These are phyloP conservation scores for Mythimna albipuncta DNA, from an alignment of 2,888 invertebrate species.

Conservation along the genomic window DNA sequence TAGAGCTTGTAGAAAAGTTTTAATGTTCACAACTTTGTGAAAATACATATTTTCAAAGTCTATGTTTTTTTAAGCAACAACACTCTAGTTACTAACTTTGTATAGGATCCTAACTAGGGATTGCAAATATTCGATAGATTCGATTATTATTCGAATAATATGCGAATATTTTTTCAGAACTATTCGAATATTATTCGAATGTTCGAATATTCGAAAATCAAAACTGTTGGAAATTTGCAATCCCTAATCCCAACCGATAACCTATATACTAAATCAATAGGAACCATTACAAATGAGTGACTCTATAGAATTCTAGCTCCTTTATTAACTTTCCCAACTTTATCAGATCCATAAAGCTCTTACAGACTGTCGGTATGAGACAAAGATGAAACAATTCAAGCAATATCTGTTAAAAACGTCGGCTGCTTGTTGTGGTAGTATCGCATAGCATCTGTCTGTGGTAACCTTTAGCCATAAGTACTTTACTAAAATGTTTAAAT, in stretches of 20 bases:
- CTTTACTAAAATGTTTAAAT: neutral
- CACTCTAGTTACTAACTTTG: neutral
- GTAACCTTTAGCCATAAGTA: neutral
- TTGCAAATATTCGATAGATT: too few species aligned
- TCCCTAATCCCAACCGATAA: neutral
- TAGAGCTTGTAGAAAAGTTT: neutral
- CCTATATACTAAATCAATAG: neutral
- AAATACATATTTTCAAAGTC: neutral
- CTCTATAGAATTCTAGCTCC: neutral
- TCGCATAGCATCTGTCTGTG: neutral
- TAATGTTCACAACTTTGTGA: neutral
- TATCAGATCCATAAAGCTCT: neutral
- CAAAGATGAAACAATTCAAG: neutral
- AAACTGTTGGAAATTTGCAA: too few species aligned
- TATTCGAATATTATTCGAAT: too few species aligned
- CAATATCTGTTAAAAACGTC: neutral
- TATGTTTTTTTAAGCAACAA: neutral
- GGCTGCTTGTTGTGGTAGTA: too few species aligned
- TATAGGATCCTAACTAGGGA: too few species aligned
- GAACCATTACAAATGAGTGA: neutral
- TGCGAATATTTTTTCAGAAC: too few species aligned
- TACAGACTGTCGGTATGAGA: neutral
- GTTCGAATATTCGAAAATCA: too few species aligned
- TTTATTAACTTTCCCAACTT: neutral
- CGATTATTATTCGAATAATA: too few species aligned